Evolutionary conservation across 1,140 invertebrate species (phyloP), one percentile per base, ranked within the genome.

Genomic region (Asbolus verrucosus): DNA sequence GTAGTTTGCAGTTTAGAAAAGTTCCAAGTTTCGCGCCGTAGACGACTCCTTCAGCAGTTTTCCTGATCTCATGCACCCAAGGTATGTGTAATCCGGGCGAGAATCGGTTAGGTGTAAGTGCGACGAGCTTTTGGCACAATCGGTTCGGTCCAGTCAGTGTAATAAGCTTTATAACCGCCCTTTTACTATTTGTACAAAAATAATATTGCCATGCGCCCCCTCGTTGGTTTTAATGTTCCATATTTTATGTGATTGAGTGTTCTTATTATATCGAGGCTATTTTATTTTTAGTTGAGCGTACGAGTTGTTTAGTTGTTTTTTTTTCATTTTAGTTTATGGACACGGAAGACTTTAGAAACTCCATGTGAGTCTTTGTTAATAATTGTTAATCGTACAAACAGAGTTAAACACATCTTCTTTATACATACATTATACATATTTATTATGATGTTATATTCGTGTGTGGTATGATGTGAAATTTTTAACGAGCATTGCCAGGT

Each of bases 371-470:
- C 46, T 54, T 54, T 54, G 46, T 54, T 54, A 19, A 19, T 46
- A 54, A 54, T 54, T 54, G 46, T 54, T 54, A 54, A 54, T 54
- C 46, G 46, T 54, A 54, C 46, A 54, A 46, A 41, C 1, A 15
- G 18, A 21, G 46, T 19, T 54, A 27, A 54, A 27, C 46, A 54
- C 46, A 54, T 54, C 46, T 54, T 14, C 46, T 54, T 54, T 54
- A 54, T 54, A 54, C 46, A 54, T 27, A 54, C 46, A 54, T n/a
- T 54, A 54, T 54, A 54, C 46, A 24, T 54, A 54, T 54, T 54
- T 54, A 54, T 54, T 54, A 54, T 27, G 27, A 8, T 54, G 46
- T 54, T 54, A 54, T 13, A 36, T 54, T 54, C 46, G 46, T 54
- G 46, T 54, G 46, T 27, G 15, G 6, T n/a, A n/a, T n/a, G n/a